A percentile compares a stretch with the other conserved stretches of the same genome.
These are phyloP conservation scores for Phenganax marumi DNA, from an alignment of 92 coral and sea anemone species.

Conservation along the genomic window DNA sequence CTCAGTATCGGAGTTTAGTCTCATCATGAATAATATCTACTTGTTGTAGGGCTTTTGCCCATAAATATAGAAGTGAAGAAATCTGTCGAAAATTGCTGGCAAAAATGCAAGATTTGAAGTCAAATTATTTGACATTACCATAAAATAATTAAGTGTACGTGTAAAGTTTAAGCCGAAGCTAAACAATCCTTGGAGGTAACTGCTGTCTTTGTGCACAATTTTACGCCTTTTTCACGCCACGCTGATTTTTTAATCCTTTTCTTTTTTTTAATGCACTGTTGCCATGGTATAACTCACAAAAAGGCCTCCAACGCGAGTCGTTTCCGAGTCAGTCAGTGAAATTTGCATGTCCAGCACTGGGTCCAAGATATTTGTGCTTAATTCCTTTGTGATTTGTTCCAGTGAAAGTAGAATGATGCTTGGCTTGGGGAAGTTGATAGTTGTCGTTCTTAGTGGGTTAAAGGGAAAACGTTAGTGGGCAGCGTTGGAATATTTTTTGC, in stretches of 20 bases:
- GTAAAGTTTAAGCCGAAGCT: not conserved
- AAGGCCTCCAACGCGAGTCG: not conserved
- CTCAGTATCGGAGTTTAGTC: no score
- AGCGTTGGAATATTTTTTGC: not conserved
- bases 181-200: not conserved
- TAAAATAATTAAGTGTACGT: not conserved
- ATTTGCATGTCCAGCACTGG: not conserved
- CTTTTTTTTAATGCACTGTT: constrained; percentile 7
- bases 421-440: no score
- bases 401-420: no score
- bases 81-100: no score
- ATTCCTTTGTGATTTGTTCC: no score
- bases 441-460: no score
- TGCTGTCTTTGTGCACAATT: constrained; percentile 7
- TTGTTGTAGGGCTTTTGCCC: no score
- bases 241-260: constrained; percentile 11
- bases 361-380: not conserved
- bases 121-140: not conserved
- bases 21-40: no score
- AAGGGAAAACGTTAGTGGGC: not conserved
- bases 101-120: not conserved
- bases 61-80: no score
- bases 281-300: constrained; percentile 15
- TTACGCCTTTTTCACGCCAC: not conserved
- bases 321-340: constrained; percentile 14